phyloP scores from a whole-genome alignment of 2,797 vertebrate species.

The Pseudocheirus occidentalis region DNA sequence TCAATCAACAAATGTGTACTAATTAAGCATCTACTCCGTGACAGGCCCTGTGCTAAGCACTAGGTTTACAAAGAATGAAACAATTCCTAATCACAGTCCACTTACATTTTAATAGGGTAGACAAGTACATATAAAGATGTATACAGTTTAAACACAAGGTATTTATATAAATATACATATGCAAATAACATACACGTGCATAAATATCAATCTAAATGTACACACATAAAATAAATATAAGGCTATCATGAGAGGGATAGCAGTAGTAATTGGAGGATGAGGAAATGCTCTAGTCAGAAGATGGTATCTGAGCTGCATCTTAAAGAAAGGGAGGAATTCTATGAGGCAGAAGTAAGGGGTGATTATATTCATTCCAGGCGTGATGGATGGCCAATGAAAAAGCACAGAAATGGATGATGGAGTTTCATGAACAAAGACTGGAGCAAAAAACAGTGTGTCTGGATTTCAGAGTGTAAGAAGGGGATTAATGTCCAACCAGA shows the following conservation, averaged over 20 bases:
- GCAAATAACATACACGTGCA: background rate
- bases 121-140: background rate
- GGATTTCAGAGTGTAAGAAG: background rate
- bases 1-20: background rate
- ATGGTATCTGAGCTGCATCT: background rate
- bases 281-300: background rate
- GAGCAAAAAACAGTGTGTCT: background rate
- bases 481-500: background rate
- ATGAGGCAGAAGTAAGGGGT: no score
- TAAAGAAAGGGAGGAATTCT: no score
- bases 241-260: background rate
- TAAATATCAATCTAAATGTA: background rate
- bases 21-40: background rate
- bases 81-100: background rate
- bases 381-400: background rate
- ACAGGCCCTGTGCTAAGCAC: background rate
- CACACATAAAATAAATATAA: background rate
- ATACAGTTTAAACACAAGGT: background rate
- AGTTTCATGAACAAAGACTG: background rate
- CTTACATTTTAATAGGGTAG: background rate
- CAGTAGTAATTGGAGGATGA: background rate
- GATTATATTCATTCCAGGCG: background rate
- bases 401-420: background rate
- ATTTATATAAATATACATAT: background rate
- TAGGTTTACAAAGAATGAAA: background rate